Evolutionary conservation across 2,797 vertebrate genomes (phyloP).

Genomic region (Siniperca obscura): DNA sequence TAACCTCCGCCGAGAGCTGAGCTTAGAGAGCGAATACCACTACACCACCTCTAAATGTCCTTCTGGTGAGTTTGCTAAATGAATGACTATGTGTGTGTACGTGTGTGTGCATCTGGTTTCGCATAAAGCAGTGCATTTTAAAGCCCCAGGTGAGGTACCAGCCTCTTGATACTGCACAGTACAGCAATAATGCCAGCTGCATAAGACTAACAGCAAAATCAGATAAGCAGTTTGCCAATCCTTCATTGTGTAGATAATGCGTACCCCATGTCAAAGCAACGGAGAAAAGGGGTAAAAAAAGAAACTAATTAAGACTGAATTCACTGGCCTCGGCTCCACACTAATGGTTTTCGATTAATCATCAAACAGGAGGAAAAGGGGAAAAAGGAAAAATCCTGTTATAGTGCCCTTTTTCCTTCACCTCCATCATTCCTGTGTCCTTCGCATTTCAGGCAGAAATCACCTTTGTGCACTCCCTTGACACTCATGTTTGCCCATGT

Average conservation of each 20-base stretch:
- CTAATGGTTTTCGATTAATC: slow-evolving; percentile 86
- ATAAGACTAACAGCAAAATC: slow-evolving; percentile 67
- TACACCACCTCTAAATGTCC: slow-evolving; percentile 76
- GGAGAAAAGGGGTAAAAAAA: slow-evolving; percentile 74
- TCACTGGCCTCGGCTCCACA: slow-evolving; percentile 70
- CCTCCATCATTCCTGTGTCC: slow-evolving; percentile 55
- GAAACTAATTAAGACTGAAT: slow-evolving; percentile 84
- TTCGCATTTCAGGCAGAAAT: slow-evolving; percentile 47
- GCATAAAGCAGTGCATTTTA: slow-evolving; percentile 59
- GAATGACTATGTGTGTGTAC: slow-evolving; percentile 31
- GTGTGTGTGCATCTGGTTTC: slow-evolving; percentile 59
- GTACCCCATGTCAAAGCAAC: slow-evolving; percentile 67
- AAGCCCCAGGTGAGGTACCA: slow-evolving; percentile 63
- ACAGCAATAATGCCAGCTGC: slow-evolving; percentile 73
- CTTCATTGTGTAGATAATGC: slow-evolving; percentile 76
- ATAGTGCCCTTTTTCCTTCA: slow-evolving; percentile 51
- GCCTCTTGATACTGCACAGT: slow-evolving; percentile 65
- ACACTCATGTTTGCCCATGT: slow-evolving; percentile 12
- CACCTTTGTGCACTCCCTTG: slow-evolving; percentile 40
- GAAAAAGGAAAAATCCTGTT: slow-evolving; percentile 59
- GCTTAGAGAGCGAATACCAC: slow-evolving; percentile 62
- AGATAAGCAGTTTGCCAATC: slow-evolving; percentile 80
- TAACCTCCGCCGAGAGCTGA: slow-evolving; percentile 61
- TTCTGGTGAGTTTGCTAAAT: slow-evolving; percentile 72
- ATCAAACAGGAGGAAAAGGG: slow-evolving; percentile 67